Conservation (phyloP, 2,888 invertebrate genomes). For the Trissonchulus latispiculum region DNA sequence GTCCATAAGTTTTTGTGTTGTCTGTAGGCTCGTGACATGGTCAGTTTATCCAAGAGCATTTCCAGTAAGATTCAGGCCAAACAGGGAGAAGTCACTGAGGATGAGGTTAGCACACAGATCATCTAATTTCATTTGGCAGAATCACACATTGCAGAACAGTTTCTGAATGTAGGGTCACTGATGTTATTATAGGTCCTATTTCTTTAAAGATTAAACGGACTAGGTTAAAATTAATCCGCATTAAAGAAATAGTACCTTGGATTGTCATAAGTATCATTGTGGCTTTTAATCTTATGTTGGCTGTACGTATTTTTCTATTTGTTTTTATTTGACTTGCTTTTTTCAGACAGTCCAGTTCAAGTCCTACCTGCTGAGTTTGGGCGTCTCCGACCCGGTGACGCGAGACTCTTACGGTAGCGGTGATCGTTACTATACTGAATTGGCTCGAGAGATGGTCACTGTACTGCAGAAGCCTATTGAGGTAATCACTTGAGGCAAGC, state of each 20-base stretch:
- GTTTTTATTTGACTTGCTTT: too few species aligned
- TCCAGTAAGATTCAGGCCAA: constrained; percentile 83
- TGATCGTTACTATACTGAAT: constrained; percentile 65
- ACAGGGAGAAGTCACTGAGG: constrained; percentile 89
- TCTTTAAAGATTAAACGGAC: too few species aligned
- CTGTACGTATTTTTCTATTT: too few species aligned
- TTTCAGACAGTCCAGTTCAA: constrained; percentile 79
- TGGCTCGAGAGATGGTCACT: constrained; percentile 73
- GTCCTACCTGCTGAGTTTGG: constrained; percentile 85
- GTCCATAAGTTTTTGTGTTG: too few species aligned
- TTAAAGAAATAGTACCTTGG: too few species aligned
- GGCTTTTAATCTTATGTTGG: too few species aligned
- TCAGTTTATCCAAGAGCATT: constrained; percentile 75
- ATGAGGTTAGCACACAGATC: constrained; percentile 53
- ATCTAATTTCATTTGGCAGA: background rate
- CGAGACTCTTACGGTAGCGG: constrained; percentile 76
- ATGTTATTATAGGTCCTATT: too few species aligned
- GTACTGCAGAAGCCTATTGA: constrained; percentile 69
- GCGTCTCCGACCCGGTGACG: constrained; percentile 95
- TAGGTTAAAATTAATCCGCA: too few species aligned
- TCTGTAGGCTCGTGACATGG: constrained; percentile 97
- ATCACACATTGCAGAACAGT: too few species aligned
- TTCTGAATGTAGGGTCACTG: too few species aligned
- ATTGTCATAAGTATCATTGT: too few species aligned
- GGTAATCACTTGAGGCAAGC: too few species aligned